Base-by-base conservation (phyloP, 2,888 invertebrate genomes). In the Macrophya alboannulata region DNA sequence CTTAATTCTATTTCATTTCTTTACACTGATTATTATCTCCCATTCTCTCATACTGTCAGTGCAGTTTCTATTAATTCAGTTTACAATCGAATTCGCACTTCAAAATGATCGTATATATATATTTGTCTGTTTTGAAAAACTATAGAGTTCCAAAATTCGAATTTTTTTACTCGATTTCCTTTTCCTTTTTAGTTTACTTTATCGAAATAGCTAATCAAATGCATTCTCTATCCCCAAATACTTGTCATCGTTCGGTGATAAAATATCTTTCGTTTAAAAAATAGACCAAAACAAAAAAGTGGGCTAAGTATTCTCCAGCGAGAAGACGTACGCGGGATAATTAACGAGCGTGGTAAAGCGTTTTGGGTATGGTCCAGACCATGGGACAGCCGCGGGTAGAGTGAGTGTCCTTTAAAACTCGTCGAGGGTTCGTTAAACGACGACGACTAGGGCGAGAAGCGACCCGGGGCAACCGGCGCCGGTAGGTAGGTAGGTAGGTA, bases 401-500 rank as follows among this genome's bases (percentile, higher is more conserved):
- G n/a, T 45, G 74, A 74, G 37, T 48, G 68, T 83, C 68, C 45
- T 68, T 71, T 65, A 43, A 83, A 83, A 83, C 31, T 31, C 71
- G 83, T 68, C 83, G 83, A n/a, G 68, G 83, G 83, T 68, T 83
- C 68, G 83, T 81, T 81, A 81, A 81, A 81, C 81, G 81, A 25
- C 77, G 55, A 55, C 48, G 37, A 77, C 51, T 17, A 55, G 55
- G 51, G 37, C 55, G 68, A 68, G 17, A 48, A 68, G 21, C 68
- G 12, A 68, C 68, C 68, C 31, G 68, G 37, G 68, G 68, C 37
- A 25, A 68, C 31, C 37, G 68, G 37, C 68, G 68, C 37, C 68
- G 68, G 68, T 68, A 12, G 25, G 31, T 37, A 68, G 31, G 37
- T 31, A 15, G 37, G 31, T 1, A 4, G 12, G 15, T 31, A 68